Conservation (phyloP, 92 coral and sea anemone species). For the Parazoanthus darwini region DNA sequence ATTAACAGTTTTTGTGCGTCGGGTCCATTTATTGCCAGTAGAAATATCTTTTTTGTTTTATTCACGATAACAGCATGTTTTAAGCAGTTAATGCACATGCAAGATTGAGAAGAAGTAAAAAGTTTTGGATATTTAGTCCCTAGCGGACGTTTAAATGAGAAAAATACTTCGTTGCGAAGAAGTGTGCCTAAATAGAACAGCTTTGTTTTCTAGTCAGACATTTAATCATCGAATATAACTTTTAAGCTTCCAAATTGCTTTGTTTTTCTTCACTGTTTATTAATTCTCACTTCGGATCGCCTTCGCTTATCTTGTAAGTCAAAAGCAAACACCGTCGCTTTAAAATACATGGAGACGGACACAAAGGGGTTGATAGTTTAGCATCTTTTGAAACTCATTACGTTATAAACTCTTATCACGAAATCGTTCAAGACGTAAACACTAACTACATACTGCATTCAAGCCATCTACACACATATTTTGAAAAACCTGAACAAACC, state of each 20-base stretch:
- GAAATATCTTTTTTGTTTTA: not conserved
- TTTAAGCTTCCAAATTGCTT: not conserved
- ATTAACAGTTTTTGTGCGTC: conserved; percentile 26
- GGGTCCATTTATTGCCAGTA: not conserved
- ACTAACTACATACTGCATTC: not conserved
- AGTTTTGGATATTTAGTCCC: not conserved
- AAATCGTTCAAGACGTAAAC: conserved; percentile 1
- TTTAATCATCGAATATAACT: not conserved
- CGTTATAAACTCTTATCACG: not conserved
- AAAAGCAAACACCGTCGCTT: not conserved
- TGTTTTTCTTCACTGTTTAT: conserved; percentile 7
- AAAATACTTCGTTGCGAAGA: not conserved
- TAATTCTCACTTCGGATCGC: not conserved
- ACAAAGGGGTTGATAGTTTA: not conserved
- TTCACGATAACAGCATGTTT: conserved; percentile 1
- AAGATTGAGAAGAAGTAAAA: not conserved
- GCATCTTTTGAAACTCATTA: not conserved
- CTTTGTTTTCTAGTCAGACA: not conserved
- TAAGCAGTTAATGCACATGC: not conserved
- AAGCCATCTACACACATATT: conserved; percentile 17
- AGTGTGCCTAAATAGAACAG: not conserved
- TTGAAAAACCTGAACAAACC: conserved; percentile 13
- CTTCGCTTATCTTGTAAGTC: not conserved
- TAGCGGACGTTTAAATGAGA: not conserved
- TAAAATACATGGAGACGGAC: not conserved